Conservation (phyloP, 2,113 vertebrate genomes). For the Oncorhynchus tshawytscha region DNA sequence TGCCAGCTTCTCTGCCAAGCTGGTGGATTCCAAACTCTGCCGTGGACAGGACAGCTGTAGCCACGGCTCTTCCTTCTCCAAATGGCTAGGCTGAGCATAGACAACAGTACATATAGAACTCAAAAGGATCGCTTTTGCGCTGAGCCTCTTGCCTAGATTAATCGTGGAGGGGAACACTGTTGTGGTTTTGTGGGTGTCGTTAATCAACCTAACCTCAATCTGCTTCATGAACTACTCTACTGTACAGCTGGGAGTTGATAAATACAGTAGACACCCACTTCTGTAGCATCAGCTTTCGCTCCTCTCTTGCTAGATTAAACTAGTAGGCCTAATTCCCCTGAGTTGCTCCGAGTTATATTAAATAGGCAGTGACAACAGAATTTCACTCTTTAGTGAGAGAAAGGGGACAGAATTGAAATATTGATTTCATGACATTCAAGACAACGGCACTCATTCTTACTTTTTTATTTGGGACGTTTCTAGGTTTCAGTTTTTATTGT, state of each 20-base stretch:
- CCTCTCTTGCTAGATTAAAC: slow-evolving; percentile 20
- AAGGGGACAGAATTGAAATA: slow-evolving; percentile 51
- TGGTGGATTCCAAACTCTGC: slow-evolving; percentile 45
- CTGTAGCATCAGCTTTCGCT: not conserved
- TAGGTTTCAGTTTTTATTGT: not conserved
- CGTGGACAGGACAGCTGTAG: slow-evolving; percentile 13
- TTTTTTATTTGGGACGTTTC: not conserved
- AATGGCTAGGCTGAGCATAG: too few relatives aligned
- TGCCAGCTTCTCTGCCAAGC: slow-evolving; percentile 8
- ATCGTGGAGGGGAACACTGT: not conserved
- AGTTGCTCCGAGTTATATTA: slow-evolving; percentile 45
- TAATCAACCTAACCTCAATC: too few relatives aligned
- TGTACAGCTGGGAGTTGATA: not conserved
- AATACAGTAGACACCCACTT: not conserved
- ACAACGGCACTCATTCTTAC: slow-evolving; percentile 5
- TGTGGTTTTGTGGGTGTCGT: not conserved
- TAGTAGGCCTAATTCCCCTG: slow-evolving; percentile 29
- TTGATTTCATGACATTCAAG: slow-evolving; percentile 57
- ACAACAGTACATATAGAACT: too few relatives aligned
- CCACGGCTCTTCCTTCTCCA: slow-evolving; percentile 10
- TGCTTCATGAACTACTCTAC: not conserved
- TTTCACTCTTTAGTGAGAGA: slow-evolving; percentile 37
- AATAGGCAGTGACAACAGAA: slow-evolving; percentile 48
- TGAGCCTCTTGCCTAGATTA: not conserved
- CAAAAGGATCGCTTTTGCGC: not conserved